Base-by-base conservation (phyloP, 2,888 invertebrate species). In the Diabrotica balteata region DNA sequence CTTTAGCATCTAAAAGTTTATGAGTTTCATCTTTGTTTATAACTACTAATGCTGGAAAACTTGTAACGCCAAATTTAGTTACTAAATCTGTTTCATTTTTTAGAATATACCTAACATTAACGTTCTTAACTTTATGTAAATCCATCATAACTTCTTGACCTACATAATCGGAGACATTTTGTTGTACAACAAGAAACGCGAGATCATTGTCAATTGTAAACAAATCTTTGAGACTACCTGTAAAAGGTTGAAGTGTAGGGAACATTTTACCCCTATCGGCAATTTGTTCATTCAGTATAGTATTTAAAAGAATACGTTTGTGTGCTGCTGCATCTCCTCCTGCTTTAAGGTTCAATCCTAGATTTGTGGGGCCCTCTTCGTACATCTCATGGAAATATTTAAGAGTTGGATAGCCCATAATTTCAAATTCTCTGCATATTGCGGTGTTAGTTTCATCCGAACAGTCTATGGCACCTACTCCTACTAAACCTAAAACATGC, bases 341-440 rank as follows among this genome's bases (percentile, higher is more conserved):
- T 68, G 89, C 85, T 32, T 81, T 81, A 61, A 93, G 80, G 22
- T 85, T 84, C n/a, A 86, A 84, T 32, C 94, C 94, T 66, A 90
- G 84, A 76, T 90, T 88, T n/a, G 87, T 86, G 46, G 86, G 83
- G 11, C 86, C 87, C 63, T 90, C 87, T 47, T 86, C 79, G 75
- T 87, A 91, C 69, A 87, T 84, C 60, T 93, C 91, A 70, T 91
- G 90, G 79, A 95, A 90, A 75, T 93, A 93, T 72, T 92, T 90
- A 45, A 98, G 81, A 3, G 94, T 92, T 1, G 98, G 98, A 84
- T 96, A 98, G 0, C 89, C 90, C 89, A 93, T 91, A 47, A 98
- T 89, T 80, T 95, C 94, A 83, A 93, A 96, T 65, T 94, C 90
- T 63, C 96, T 87, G 80, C 98, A 98, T n/a, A 94, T 84, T 46